Evolutionary conservation across 1,140 invertebrate species (phyloP), one percentile per base, ranked within the genome.

Genomic region (Littorina saxatilis): DNA sequence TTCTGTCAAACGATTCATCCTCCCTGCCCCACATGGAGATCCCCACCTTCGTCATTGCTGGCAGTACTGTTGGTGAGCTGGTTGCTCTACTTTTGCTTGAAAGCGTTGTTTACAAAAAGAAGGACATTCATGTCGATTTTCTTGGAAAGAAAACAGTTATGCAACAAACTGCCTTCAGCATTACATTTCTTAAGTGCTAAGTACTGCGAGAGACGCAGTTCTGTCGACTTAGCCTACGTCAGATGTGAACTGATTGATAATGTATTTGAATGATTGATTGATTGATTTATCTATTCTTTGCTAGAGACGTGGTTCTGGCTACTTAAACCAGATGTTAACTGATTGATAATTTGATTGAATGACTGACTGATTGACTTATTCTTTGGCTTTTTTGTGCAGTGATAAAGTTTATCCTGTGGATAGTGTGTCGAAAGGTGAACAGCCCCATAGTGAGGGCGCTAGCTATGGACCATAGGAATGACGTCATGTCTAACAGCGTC

Each of bases 381-480:
- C n/a, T n/a, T n/a, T n/a, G n/a, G n/a, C 43, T 47, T 9, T 47
- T 47, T 47, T 47, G 43, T 47, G 43, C 43, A 47, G 43, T 91
- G n/a, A 84, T 90, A 13, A 93, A 93, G 82, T 81, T 92, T 11
- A 37, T 89, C 0, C 85, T 93, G 32, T 92, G 88, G 83, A 27
- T 93, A 1, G 73, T 91, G 15, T 93, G 93, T 84, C 83, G 88
- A 29, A 78, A 81, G 76, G 89, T 82, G n/a, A 75, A 83, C 0
- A 90, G 89, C 58, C 79, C 89, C 9, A 91, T 88, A 4, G 86
- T 92, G 0, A 84, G 87, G 35, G 92, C 92, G 15, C 77, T 93
- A 50, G 90, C 92, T 0, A 90, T 89, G 84, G 93, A 93, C 73
- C 93, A 93, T 79, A 85, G 93, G 4, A 93, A 93, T 85, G 93